These are phyloP conservation scores for Dreissena rostriformis DNA, from an alignment of 1,140 invertebrate genomes.

Conservation along the genomic window DNA sequence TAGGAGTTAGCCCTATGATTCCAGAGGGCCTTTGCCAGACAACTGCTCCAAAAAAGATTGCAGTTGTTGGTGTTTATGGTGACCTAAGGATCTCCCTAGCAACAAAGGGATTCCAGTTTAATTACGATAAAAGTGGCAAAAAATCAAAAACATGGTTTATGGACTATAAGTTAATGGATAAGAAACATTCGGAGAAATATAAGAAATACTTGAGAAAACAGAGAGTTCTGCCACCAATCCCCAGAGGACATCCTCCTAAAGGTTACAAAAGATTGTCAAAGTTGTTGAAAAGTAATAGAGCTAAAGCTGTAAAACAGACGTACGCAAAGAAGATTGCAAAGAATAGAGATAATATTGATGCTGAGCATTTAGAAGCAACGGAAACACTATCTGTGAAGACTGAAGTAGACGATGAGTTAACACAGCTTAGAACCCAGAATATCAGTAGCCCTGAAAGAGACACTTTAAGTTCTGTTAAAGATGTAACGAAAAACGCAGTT, in stretches of 20 bases:
- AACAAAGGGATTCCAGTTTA: conserved; percentile 68
- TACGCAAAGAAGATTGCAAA: conserved; percentile 34
- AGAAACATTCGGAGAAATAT: conserved; percentile 57
- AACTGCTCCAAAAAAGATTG: conserved; percentile 14
- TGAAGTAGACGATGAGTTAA: not conserved
- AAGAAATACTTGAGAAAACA: conserved; percentile 54
- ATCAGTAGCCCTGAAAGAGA: not conserved
- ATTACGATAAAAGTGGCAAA: conserved; percentile 68
- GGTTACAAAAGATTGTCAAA: conserved; percentile 30
- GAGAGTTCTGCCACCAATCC: conserved; percentile 20
- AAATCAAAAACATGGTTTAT: conserved; percentile 71
- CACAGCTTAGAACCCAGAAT: not conserved
- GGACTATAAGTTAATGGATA: conserved; percentile 66
- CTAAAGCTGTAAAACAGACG: not conserved
- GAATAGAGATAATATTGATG: conserved; percentile 25
- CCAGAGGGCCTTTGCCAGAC: not conserved
- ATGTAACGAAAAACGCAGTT: not conserved
- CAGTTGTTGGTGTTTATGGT: conserved; percentile 59
- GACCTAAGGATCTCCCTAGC: conserved; percentile 66
- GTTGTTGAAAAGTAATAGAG: conserved; percentile 10
- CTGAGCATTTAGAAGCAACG: not conserved
- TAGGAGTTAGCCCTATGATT: not conserved
- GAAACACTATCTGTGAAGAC: conserved; percentile 2
- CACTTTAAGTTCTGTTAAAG: not conserved
- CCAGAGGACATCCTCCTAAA: conserved; percentile 40